These are phyloP conservation scores for Momotus momota DNA, from an alignment of 2,797 vertebrate genomes.

Conservation along the genomic window DNA sequence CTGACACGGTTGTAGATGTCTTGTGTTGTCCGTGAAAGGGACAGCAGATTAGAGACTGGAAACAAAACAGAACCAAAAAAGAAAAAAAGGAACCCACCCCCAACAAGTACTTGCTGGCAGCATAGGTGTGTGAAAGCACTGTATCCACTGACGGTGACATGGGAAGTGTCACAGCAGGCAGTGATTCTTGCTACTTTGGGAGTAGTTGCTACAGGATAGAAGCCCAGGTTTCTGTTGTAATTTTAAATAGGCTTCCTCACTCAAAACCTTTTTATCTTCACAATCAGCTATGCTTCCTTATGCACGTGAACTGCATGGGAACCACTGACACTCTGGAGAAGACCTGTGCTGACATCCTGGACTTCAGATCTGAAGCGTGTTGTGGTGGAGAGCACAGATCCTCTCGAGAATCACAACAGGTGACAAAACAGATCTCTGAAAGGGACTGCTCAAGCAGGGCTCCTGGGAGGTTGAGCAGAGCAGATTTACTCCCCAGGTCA, in stretches of 20 bases:
- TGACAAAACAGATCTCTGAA: background rate
- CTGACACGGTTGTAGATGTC: background rate
- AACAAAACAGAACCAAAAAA: background rate
- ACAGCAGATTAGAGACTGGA: background rate
- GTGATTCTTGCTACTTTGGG: background rate
- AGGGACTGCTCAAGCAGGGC: background rate
- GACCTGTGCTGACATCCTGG: background rate
- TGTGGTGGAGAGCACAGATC: background rate
- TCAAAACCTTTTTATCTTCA: background rate
- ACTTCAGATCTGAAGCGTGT: background rate
- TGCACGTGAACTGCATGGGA: background rate
- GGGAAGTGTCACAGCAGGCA: background rate
- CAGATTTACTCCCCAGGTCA: background rate
- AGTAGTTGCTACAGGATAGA: background rate
- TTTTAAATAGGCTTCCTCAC: background rate
- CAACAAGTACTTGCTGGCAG: background rate
- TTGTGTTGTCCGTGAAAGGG: background rate
- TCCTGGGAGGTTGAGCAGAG: background rate
- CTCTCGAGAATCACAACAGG: background rate
- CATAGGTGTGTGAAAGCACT: background rate
- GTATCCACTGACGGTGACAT: background rate
- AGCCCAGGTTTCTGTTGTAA: background rate
- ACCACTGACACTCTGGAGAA: background rate
- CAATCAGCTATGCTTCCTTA: background rate
- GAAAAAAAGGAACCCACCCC: fast-evolving